Base-by-base conservation (phyloP, 2,113 vertebrate genomes). In the Pseudonaja textilis region DNA sequence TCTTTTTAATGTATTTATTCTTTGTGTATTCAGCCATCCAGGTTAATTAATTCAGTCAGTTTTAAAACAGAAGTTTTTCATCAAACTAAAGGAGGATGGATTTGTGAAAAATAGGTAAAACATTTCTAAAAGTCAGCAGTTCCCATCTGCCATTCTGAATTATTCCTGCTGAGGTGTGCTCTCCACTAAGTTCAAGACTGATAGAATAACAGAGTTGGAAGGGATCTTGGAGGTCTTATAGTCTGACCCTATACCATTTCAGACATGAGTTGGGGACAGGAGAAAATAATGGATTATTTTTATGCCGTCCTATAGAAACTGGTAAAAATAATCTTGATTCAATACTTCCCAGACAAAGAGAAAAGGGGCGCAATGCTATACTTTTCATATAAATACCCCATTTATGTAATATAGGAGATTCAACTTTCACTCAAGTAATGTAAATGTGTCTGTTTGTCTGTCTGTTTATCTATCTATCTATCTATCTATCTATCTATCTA, bases 391-490 rank as follows among this genome's bases (percentile, higher is more conserved):
- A 81, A 81, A 6, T 81, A 81, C 16, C 2, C 39, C 39, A 81
- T 39, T 39, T 39, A 34, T 34, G 5, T 34, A 74, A 81, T 81
- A 81, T 20, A 81, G n/a, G n/a, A 81, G 7, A 81, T 39, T 81
- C n/a, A 39, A 7, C 34, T 81, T 81, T 39, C 11, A 6, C 16
- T 39, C 69, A 74, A 74, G 2, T 16, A n/a, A n/a, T 69, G 64
- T 74, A 74, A 74, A 34, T 74, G 2, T n/a, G 14, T 74, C n/a
- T 74, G 5, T 18, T 5, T 39, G 18, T 39, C 69, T 20, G 2
- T 11, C 59, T 56, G 20, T 5, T 4, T 56, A 1, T 22, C 55
- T 22, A 0, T 18, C 16, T 14, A 0, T 61, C 59, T 1, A 0
- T 59, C 57, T 4, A 10, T 61, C 59, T 1, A 1, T 64, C 25